Evolutionary conservation across 2,113 vertebrate species (phyloP), one percentile per base, ranked within the genome.

Genomic region (Oreochromis aureus): DNA sequence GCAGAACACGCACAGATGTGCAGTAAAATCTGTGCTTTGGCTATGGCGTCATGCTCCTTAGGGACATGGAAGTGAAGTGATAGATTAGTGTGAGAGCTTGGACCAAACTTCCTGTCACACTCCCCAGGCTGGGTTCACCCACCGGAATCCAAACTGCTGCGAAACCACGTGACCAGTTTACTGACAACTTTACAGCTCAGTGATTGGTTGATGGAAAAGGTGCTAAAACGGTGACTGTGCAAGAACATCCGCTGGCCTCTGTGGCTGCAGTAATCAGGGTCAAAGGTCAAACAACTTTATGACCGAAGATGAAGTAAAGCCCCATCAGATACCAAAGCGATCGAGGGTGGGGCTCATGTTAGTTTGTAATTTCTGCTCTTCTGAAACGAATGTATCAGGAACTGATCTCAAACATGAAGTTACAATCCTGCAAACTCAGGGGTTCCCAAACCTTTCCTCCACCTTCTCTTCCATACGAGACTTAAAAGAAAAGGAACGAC

Each of bases 1-100:
- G 90, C 89, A 89, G 84, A 80, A 1, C 11, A 22, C 22, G 41
- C 71, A 86, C 58, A 82, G 87, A 86, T 89, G 85, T 90, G 85
- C 88, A n/a, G 82, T 56, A 81, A 84, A 86, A 56, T 82, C 63
- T 79, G 34, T 30, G 44, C 81, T 91, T 85, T 89, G 82, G 78
- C 84, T 30, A 86, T 93, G 87, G 92, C 90, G 86, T 92, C 84
- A 86, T 83, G 61, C 55, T 81, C 89, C 82, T 84, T 3, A 16
- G 54, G 83, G 85, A 80, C 44, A 59, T 7, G 32, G 92, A 88
- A 87, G 80, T 53, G 5, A 76, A 83, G 88, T 32, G 81, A 94
- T 89, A 85, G 83, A 87, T 87, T 81, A 61, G 36, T 69, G 24
- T 6, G 34, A 87, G 59, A 73, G 66, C 71, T 88, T 41, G 71